Percentiles rank a stretch among this genome's conserved stretches.
These are phyloP conservation scores for Triops longicaudatus DNA, from an alignment of 1,140 invertebrate species.

Conservation along the genomic window DNA sequence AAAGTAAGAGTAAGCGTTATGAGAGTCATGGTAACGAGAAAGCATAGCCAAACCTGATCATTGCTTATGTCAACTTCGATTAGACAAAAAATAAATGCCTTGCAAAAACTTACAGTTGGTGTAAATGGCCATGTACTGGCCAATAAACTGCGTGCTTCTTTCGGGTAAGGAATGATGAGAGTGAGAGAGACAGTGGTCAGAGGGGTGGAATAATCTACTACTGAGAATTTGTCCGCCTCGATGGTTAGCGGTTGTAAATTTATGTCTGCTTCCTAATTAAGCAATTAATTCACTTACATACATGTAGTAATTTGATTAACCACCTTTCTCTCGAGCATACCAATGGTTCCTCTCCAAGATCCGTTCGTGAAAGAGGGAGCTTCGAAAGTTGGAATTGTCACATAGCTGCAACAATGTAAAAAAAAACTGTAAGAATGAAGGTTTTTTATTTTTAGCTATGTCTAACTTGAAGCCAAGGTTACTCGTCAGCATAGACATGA, in stretches of 20 bases:
- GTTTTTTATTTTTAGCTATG: not conserved
- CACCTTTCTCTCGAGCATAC: not conserved
- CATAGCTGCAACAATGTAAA: not conserved
- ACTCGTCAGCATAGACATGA: not conserved
- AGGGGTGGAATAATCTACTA: not conserved
- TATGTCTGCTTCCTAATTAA: not conserved
- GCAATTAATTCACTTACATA: not conserved
- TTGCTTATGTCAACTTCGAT: too few species aligned
- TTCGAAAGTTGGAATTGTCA: not conserved
- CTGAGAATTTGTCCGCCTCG: not conserved
- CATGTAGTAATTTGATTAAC: not conserved
- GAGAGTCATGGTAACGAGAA: not conserved
- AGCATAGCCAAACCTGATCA: not conserved
- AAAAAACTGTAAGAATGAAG: not conserved
- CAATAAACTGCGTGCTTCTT: conserved; percentile 3
- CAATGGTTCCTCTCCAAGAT: not conserved
- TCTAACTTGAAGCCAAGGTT: not conserved
- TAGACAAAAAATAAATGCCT: not conserved
- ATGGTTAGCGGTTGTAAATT: not conserved
- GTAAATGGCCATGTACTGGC: not conserved
- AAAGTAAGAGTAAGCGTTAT: not conserved
- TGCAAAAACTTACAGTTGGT: not conserved
- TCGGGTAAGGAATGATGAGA: not conserved
- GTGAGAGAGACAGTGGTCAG: not conserved
- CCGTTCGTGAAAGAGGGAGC: not conserved